A percentile compares a stretch with the other conserved stretches of the same genome.
Evolutionary conservation across 2,888 invertebrate genomes (phyloP).

Genomic region (Papilio protenor): DNA sequence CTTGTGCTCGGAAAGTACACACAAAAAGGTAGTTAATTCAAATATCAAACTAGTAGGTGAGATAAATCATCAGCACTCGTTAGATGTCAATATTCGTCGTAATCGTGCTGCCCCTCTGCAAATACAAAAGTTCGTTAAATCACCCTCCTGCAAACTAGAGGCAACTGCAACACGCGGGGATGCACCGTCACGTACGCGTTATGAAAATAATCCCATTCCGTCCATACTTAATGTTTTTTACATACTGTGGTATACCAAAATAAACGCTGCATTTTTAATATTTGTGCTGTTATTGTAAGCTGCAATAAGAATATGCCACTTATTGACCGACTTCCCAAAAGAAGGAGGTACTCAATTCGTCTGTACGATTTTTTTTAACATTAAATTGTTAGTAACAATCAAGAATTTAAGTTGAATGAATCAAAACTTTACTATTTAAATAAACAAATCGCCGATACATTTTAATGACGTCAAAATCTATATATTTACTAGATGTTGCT

Average conservation of each 20-base stretch:
- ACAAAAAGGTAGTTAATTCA: slow-evolving; percentile 26
- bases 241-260: background rate
- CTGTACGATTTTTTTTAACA: no score
- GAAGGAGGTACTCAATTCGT: no score
- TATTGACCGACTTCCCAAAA: no score
- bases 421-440: no score
- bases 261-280: no score
- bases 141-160: slow-evolving; percentile 30
- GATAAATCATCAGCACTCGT: slow-evolving; percentile 38
- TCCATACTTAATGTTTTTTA: background rate
- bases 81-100: slow-evolving; percentile 43
- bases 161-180: slow-evolving; percentile 47
- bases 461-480: background rate
- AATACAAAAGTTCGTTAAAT: slow-evolving; percentile 40
- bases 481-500: no score
- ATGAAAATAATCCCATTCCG: slow-evolving; percentile 61
- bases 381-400: no score
- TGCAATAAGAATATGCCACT: no score
- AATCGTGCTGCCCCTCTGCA: slow-evolving; percentile 37
- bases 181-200: slow-evolving; percentile 72
- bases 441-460: background rate
- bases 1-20: background rate
- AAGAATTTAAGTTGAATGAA: no score
- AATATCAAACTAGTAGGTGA: slow-evolving; percentile 26
- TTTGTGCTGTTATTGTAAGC: no score